Evolutionary conservation across 2,113 vertebrate species (phyloP), one percentile per base, ranked within the genome.

Genomic region (Boleophthalmus pectinirostris): DNA sequence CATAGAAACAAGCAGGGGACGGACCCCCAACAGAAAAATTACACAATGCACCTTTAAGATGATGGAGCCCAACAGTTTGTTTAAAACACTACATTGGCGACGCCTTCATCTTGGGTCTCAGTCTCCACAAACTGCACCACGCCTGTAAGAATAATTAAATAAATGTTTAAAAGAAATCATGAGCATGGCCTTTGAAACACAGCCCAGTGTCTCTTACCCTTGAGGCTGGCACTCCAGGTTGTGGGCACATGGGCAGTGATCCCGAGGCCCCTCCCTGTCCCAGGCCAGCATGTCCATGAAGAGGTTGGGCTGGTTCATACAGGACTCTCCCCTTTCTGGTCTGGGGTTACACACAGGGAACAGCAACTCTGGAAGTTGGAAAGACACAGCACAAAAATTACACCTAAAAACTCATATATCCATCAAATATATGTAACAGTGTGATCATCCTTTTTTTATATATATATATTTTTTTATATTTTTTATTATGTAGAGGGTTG

Each of bases 331-430:
- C 73, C 94, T 93, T 75, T 83, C 33, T 0, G 94, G 94, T 71
- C 94, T 88, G 1, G 95, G 94, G 3, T 93, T 95, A 77, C 97
- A 99, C 74, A 99, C 96, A 0, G 97, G 97, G 23, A 96, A 97
- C 78, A 98, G 82, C 0, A 98, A 90, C 51, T 94, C 97, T 99
- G 81, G 8, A 64, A 51, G 14, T 63, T 66, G 46, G 72, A 29
- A 4, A 57, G 13, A 24, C 23, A 57, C 1, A 20, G 0, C 3
- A 65, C 15, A 49, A 45, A 4, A 58, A 66, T 4, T 0, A 43
- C 20, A 46, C 10, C 11, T 8, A 66, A 43, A 45, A 57, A 21
- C 7, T n/a, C 5, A 20, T 20, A 51, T 20, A 23, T 11, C 18
- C 7, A 1, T 43, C 9, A 43, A 7, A 5, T 9, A 9, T 43